Conservation (phyloP, 2,888 invertebrate genomes). For the Dryocosmus kuriphilus region DNA sequence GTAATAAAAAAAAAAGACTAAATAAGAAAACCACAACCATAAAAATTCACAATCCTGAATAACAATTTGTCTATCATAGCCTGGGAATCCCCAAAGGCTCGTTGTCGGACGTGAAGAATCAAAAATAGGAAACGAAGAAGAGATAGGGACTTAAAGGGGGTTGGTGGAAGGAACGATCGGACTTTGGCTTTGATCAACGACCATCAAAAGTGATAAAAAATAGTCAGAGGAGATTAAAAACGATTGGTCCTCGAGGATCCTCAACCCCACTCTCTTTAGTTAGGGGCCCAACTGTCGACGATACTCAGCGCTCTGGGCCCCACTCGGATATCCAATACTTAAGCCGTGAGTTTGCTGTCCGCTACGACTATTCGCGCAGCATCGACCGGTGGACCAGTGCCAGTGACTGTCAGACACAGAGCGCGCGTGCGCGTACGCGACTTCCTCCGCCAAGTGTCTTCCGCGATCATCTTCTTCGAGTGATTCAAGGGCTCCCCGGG, state of each 20-base stretch:
- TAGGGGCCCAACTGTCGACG: conserved; percentile 49
- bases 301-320: conserved; percentile 63
- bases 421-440: conserved; percentile 49
- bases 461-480: neutral
- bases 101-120: no score
- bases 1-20: no score
- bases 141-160: no score
- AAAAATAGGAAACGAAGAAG: no score
- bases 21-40: no score
- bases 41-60: no score
- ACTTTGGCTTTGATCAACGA: neutral
- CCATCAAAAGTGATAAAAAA: neutral
- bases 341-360: conserved; percentile 68
- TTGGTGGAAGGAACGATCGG: neutral
- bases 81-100: no score
- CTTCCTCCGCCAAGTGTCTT: conserved; percentile 20
- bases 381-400: conserved; percentile 71
- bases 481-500: neutral
- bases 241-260: conserved; percentile 18
- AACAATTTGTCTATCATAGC: no score
- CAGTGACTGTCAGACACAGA: conserved; percentile 57
- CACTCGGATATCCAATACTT: conserved; percentile 74
- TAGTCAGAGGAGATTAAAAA: neutral
- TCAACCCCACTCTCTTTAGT: conserved; percentile 55
- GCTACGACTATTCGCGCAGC: conserved; percentile 74